Base-by-base conservation (phyloP, 2,888 invertebrate species). In the Drosophila demipolita region DNA sequence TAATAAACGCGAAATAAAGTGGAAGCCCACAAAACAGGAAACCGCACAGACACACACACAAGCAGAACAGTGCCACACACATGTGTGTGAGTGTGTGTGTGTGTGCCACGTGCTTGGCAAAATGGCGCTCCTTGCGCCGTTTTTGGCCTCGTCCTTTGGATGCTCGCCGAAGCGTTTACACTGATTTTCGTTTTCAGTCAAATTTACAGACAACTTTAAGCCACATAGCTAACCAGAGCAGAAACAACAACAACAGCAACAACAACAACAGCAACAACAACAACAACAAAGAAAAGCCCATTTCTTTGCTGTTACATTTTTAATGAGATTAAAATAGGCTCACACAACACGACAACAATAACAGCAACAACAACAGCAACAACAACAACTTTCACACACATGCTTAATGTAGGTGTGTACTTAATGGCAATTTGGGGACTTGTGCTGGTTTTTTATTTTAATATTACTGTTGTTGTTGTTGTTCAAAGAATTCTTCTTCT, bases 1-100 rank as follows among this genome's bases (percentile, higher is more conserved):
- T 90, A 87, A 87, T 90, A 90, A 89, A 87, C 86, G 88, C 91
- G 83, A 87, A 87, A 89, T 90, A 90, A 89, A 90, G 88, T 89
- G 90, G 78, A 75, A 75, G 73, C 82, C 84, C 89, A 59, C 90
- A 79, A 78, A 76, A 76, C 72, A 79, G 82, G 76, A 87, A 81
- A 78, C 73, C 86, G 36, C 80, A 73, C 55, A 67, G 63, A 49
- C 69, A 65, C 61, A 54, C 70, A 53, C 49, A 32, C 55, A 29
- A 29, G 29, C 29, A 45, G 15, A 15, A 8, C 4, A 15, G 45
- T 45, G 45, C 15, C 20, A 50, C 26, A 61, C 45, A 59, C 57
- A 53, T 58, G 52, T 49, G 61, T 40, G 45, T 49, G 26, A 26
- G 15, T 48, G 9, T 11, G 29, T 62, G 77, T 36, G 29, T 29